Conservation (phyloP, 2,888 invertebrate genomes). For the Dryobota labecula region DNA sequence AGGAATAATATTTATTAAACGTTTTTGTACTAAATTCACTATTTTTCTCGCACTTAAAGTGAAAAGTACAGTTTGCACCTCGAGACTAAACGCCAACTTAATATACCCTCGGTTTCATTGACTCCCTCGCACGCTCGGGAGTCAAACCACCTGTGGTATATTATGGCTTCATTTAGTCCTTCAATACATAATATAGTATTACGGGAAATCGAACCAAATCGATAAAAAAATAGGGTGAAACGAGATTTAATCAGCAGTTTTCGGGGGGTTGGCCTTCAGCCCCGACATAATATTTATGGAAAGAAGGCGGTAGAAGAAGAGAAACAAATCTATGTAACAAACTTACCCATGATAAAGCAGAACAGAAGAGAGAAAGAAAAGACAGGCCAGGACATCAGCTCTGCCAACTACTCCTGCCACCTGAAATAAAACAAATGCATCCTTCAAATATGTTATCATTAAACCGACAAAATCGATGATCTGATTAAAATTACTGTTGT, state of each 20-base stretch:
- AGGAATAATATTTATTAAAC: too few species aligned
- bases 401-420: slow-evolving; percentile 97
- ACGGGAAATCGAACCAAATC: background rate
- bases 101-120: too few species aligned
- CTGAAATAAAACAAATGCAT: slow-evolving; percentile 84
- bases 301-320: background rate
- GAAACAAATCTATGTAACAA: background rate
- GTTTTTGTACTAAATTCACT: too few species aligned
- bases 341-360: slow-evolving; percentile 95
- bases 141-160: too few species aligned
- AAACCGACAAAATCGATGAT: background rate
- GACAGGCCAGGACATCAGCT: slow-evolving; percentile 96
- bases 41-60: too few species aligned
- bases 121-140: too few species aligned
- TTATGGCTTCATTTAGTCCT: too few species aligned
- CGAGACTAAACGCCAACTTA: too few species aligned
- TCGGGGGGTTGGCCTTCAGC: background rate
- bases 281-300: too few species aligned
- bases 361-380: slow-evolving; percentile 95
- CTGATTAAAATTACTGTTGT: background rate
- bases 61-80: too few species aligned
- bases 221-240: background rate
- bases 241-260: background rate
- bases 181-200: too few species aligned
- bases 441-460: background rate